Conservation (phyloP, 2,888 invertebrate genomes). For the Drosophila macrospina region DNA sequence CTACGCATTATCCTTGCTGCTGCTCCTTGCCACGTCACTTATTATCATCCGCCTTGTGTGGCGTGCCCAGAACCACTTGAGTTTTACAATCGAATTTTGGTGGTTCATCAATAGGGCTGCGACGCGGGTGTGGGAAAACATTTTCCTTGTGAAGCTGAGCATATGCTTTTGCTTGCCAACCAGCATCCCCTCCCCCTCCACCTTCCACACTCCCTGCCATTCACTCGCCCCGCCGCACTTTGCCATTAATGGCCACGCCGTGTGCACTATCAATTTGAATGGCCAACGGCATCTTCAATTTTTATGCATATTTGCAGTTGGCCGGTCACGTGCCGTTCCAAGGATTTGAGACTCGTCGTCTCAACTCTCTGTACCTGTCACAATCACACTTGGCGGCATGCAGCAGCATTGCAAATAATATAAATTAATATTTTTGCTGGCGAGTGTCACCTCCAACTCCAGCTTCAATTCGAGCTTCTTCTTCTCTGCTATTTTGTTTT, state of each 20-base stretch:
- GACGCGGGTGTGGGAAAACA: slow-evolving; percentile 63
- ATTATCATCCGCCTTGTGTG: slow-evolving; percentile 60
- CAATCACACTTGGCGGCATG: slow-evolving; percentile 82
- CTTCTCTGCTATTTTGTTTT: slow-evolving; percentile 18
- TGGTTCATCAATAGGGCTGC: slow-evolving; percentile 50
- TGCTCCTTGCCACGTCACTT: slow-evolving; percentile 56
- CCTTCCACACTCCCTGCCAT: background rate
- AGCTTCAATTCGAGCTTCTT: no score
- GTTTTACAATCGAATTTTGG: slow-evolving; percentile 66
- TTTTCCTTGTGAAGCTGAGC: slow-evolving; percentile 70
- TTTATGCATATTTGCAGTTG: slow-evolving; percentile 76
- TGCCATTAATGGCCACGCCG: slow-evolving; percentile 61
- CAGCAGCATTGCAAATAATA: slow-evolving; percentile 80
- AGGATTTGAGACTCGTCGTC: slow-evolving; percentile 31
- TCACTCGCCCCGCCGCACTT: slow-evolving; percentile 5
- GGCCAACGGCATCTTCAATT: slow-evolving; percentile 72
- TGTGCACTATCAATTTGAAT: slow-evolving; percentile 74
- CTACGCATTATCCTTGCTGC: slow-evolving; percentile 62
- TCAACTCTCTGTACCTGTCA: slow-evolving; percentile 76
- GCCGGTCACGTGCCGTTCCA: slow-evolving; percentile 65
- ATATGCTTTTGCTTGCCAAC: slow-evolving; percentile 65
- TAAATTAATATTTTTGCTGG: slow-evolving; percentile 78
- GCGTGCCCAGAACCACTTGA: slow-evolving; percentile 65
- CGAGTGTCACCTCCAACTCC: slow-evolving; percentile 7
- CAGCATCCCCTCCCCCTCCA: no score